Conservation (phyloP, 2,113 vertebrate species). For the Dermatemys mawii region DNA sequence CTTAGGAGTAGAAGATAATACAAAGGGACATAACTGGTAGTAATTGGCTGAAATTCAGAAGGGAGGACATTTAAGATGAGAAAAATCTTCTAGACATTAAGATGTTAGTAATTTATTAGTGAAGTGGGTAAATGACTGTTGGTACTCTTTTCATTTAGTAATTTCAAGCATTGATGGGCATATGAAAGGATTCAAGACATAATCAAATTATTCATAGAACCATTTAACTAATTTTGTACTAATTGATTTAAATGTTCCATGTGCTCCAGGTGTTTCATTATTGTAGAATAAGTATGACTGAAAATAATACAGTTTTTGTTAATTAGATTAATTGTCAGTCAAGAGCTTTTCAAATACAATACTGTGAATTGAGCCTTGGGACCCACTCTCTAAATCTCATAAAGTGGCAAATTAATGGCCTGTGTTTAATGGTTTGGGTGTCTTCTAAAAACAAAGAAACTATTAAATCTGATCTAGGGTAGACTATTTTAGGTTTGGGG, state of each 20-base stretch:
- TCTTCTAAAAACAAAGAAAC: neutral
- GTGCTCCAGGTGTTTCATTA: neutral
- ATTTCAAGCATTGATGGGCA: neutral
- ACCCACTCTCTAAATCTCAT: neutral
- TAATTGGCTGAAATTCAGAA: neutral
- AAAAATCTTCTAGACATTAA: neutral
- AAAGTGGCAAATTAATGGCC: neutral
- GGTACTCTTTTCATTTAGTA: neutral
- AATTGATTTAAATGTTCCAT: neutral
- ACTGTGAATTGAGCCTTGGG: neutral
- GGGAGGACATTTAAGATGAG: neutral
- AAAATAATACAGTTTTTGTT: neutral
- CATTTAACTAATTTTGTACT: neutral
- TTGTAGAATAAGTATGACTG: neutral
- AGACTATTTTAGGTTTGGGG: neutral
- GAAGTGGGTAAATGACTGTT: neutral
- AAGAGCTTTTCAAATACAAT: neutral
- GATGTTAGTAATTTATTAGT: neutral
- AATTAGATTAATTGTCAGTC: neutral
- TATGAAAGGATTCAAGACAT: neutral
- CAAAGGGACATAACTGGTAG: rapidly evolving
- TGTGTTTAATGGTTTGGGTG: neutral
- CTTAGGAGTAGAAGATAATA: rapidly evolving
- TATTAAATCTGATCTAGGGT: neutral
- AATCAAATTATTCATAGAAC: neutral